Evolutionary conservation across 2,797 vertebrate species (phyloP).

Genomic region (Malurus splendens): DNA sequence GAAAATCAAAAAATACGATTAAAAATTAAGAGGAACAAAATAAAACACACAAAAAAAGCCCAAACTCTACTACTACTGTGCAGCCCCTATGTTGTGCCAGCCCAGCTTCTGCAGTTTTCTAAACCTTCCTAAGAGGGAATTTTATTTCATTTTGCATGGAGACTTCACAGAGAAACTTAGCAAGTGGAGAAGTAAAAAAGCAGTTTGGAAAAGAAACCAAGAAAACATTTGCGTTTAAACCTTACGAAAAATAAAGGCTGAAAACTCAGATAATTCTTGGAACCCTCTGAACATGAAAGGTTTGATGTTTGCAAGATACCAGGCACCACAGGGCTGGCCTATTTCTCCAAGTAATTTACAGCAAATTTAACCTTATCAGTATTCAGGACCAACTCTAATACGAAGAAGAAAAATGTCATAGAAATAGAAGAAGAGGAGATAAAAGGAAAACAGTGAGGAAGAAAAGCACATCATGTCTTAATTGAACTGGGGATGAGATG

Average conservation of each 20-base stretch:
- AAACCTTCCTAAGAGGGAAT: not conserved
- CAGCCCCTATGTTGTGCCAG: not conserved
- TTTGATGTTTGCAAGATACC: not conserved
- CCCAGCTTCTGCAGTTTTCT: not conserved
- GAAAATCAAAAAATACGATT: not conserved
- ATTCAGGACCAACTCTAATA: not conserved
- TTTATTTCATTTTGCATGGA: not conserved
- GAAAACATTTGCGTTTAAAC: not conserved
- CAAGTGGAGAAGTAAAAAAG: not conserved
- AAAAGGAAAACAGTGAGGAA: not conserved
- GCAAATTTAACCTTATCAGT: not conserved
- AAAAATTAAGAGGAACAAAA: not conserved
- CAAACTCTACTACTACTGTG: not conserved
- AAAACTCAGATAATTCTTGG: not conserved
- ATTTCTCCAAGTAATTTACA: not conserved
- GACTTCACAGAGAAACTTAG: not conserved
- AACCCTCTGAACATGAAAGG: not conserved
- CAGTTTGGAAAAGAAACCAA: not conserved
- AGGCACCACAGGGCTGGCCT: not conserved
- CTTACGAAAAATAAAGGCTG: not conserved
- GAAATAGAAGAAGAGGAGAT: not conserved
- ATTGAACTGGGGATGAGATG: not conserved
- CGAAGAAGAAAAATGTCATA: not conserved
- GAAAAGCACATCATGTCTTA: slow-evolving; percentile 10
- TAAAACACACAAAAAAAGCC: not conserved